Percentiles rank a stretch among this genome's conserved stretches.
These are phyloP conservation scores for Danaus melanippus DNA, from an alignment of 1,140 invertebrate genomes.

Conservation along the genomic window DNA sequence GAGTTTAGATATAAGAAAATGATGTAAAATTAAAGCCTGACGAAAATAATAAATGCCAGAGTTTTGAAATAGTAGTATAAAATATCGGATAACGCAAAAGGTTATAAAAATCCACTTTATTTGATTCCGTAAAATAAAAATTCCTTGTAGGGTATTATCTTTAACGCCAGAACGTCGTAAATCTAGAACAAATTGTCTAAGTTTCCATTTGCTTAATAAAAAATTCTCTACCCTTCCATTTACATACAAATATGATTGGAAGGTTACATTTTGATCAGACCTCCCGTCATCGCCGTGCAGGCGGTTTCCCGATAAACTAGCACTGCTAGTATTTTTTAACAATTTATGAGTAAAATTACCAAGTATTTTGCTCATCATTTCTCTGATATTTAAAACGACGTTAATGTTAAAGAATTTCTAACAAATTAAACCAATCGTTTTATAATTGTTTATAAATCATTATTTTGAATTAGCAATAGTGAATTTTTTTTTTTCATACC, in stretches of 20 bases:
- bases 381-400: no score
- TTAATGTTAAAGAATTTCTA: no score
- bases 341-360: no score
- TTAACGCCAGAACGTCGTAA: slow-evolving; percentile 17
- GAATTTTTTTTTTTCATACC: no score
- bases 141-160: slow-evolving; percentile 17
- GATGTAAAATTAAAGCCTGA: no score
- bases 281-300: slow-evolving; percentile 11
- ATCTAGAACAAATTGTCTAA: slow-evolving; percentile 23
- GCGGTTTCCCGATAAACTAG: slow-evolving; percentile 12
- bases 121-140: slow-evolving; percentile 5
- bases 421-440: no score
- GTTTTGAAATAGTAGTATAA: no score
- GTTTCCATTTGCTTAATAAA: slow-evolving; percentile 28
- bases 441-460: no score
- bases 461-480: no score
- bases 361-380: no score
- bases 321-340: neutral
- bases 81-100: slow-evolving; percentile 26
- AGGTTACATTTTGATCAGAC: slow-evolving; percentile 11
- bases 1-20: no score
- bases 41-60: no score
- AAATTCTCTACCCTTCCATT: slow-evolving; percentile 30
- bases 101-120: slow-evolving; percentile 3
- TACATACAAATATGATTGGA: slow-evolving; percentile 42